These are phyloP conservation scores for Pogona vitticeps DNA, from an alignment of 2,113 vertebrate species.

Conservation along the genomic window DNA sequence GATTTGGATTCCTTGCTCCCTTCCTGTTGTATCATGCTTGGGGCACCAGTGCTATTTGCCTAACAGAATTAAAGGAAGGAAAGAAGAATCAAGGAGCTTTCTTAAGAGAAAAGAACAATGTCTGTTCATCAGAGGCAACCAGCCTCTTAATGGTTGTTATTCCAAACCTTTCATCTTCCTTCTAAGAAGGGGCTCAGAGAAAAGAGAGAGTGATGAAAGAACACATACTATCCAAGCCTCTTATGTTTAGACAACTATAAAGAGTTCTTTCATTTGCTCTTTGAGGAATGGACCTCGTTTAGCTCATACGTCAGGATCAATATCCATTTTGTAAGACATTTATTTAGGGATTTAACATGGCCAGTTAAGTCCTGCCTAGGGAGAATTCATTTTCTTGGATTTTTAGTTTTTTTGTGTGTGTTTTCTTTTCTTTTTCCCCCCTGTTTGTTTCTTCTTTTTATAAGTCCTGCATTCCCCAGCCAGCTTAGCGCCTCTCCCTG, in stretches of 20 bases:
- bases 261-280: slow-evolving; percentile 56
- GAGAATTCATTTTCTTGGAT: slow-evolving; percentile 4
- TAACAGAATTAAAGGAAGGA: slow-evolving; percentile 14
- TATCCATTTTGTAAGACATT: slow-evolving; percentile 64
- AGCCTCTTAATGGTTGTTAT: slow-evolving; percentile 29
- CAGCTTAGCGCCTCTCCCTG: too few species aligned
- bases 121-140: slow-evolving; percentile 16
- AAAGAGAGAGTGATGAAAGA: slow-evolving; percentile 2
- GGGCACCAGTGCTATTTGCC: slow-evolving; percentile 13
- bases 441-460: neutral
- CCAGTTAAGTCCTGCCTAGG: slow-evolving; percentile 35
- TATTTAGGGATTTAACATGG: slow-evolving; percentile 62
- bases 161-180: slow-evolving; percentile 22
- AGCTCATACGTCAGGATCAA: slow-evolving; percentile 60
- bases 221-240: slow-evolving; percentile 21
- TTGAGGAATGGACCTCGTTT: slow-evolving; percentile 62
- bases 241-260: slow-evolving; percentile 47
- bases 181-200: neutral
- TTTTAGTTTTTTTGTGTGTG: neutral
- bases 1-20: slow-evolving; percentile 32
- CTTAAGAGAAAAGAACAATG: neutral
- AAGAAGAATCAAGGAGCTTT: slow-evolving; percentile 22
- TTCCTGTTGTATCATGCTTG: slow-evolving; percentile 38
- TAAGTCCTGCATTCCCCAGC: slow-evolving; percentile 12
- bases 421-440: neutral